phyloP scores from a whole-genome alignment of 2,113 vertebrate species.

The Anoura caudifer region DNA sequence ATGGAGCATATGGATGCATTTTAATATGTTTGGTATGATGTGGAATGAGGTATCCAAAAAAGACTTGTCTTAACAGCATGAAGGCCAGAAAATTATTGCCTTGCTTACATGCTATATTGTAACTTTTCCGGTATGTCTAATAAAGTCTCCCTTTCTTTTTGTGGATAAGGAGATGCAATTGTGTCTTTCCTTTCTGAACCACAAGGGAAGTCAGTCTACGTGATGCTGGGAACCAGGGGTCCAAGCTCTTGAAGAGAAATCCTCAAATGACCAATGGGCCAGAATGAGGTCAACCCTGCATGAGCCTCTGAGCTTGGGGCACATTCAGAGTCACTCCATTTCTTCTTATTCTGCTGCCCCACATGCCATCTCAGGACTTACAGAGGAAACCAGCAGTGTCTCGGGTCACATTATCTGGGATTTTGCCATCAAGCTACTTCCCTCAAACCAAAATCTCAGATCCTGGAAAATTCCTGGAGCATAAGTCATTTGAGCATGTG shows the following conservation, averaged over 20 bases:
- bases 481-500: slow-evolving; percentile 18
- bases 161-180: background rate
- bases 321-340: background rate
- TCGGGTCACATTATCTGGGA: background rate
- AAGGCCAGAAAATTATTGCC: background rate
- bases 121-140: background rate
- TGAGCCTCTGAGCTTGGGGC: background rate
- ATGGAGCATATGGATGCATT: background rate
- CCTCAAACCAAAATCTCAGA: background rate
- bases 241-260: background rate
- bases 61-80: background rate
- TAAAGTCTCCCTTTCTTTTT: background rate
- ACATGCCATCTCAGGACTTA: background rate
- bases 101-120: background rate
- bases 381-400: background rate
- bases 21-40: background rate
- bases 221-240: background rate
- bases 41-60: background rate
- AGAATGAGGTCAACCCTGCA: background rate
- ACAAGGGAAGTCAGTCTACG: background rate
- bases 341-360: background rate
- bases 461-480: slow-evolving; percentile 54
- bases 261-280: background rate
- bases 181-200: slow-evolving; percentile 16
- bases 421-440: background rate